phyloP scores from a whole-genome alignment of 2,113 vertebrate species.

The Phyllostomus discolor region DNA sequence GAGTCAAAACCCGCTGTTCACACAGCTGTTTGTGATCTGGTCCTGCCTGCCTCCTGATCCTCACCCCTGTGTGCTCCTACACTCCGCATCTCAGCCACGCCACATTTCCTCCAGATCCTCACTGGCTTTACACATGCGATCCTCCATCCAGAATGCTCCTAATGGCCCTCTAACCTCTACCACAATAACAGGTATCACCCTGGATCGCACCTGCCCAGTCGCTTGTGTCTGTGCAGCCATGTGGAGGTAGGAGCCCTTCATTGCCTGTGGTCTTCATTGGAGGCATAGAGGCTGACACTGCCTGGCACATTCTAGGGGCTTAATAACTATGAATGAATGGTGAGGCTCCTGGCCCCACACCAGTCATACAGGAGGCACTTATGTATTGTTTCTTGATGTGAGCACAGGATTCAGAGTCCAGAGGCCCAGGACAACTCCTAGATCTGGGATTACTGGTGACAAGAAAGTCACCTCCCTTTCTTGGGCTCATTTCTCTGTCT shows the following conservation, averaged over 20 bases:
- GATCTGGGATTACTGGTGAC: background rate
- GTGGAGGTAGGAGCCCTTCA: background rate
- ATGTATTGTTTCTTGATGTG: background rate
- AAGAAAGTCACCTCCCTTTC: background rate
- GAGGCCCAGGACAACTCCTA: background rate
- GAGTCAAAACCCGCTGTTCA: background rate
- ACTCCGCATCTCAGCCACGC: too few species aligned
- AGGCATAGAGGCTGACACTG: background rate
- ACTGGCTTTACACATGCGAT: background rate
- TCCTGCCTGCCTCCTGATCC: background rate
- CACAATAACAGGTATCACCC: background rate
- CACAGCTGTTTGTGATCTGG: too few species aligned
- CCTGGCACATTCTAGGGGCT: background rate
- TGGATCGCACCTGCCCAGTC: background rate
- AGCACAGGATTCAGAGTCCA: background rate
- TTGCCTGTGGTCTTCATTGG: background rate
- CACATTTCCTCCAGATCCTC: background rate
- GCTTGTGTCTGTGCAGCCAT: background rate
- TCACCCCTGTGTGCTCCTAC: background rate
- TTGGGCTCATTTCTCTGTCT: background rate
- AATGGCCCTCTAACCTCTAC: background rate
- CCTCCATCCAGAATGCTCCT: background rate
- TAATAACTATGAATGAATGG: background rate
- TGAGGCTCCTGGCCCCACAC: background rate
- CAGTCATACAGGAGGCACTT: too few species aligned